Percentiles rank a stretch among this genome's conserved stretches.
Conservation (phyloP, 2,113 vertebrate genomes). For the Ifrita kowaldi region DNA sequence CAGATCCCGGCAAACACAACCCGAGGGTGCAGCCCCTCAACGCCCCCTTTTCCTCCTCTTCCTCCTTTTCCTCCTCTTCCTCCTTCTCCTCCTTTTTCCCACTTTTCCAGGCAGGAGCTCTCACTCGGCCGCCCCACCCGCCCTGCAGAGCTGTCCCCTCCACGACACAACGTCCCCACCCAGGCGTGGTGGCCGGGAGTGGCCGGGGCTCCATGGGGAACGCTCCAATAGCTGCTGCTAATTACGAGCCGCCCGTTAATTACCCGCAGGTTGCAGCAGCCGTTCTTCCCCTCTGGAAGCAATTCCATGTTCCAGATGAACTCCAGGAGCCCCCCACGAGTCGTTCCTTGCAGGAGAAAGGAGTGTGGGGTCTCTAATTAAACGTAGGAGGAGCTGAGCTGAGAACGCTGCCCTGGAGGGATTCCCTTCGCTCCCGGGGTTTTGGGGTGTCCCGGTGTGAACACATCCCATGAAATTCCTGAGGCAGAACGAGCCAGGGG, state of each 20-base stretch:
- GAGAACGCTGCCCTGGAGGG: neutral
- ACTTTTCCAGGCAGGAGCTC: neutral
- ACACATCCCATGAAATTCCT: accelerated
- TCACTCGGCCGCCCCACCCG: neutral
- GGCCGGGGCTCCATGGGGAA: accelerated
- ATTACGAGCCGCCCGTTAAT: neutral
- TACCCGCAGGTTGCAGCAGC: neutral
- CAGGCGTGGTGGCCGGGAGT: neutral
- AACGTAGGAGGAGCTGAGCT: neutral
- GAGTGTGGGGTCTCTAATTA: neutral
- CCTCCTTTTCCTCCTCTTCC: neutral
- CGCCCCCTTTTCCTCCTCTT: neutral
- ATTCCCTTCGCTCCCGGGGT: accelerated
- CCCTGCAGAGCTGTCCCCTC: neutral
- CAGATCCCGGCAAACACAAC: neutral
- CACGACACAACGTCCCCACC: accelerated
- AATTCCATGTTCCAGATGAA: neutral
- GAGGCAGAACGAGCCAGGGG: neutral
- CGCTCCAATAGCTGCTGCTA: neutral
- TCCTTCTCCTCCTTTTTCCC: neutral
- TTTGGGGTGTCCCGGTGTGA: neutral
- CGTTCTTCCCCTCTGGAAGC: neutral
- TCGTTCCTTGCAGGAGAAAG: neutral
- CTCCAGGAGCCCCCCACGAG: neutral
- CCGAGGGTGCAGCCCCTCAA: neutral